Conservation (phyloP, 1,140 invertebrate species). For the Rhynchophorus ferrugineus region DNA sequence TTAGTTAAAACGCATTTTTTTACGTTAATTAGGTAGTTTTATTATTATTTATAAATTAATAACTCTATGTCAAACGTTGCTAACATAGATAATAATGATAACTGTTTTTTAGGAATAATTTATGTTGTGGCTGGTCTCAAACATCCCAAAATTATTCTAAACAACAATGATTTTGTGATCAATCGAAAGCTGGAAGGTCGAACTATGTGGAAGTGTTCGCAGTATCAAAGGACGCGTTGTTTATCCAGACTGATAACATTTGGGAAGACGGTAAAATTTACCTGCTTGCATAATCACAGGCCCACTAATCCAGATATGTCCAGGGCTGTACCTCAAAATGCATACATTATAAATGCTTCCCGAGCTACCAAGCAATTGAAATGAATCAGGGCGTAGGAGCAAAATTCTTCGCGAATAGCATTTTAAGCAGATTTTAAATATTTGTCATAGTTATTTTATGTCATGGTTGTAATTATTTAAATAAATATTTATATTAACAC, state of each 20-base stretch:
- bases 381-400: too few relatives aligned
- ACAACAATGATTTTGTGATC: constrained; percentile 19
- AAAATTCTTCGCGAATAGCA: too few relatives aligned
- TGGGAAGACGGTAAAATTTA: constrained; percentile 20
- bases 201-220: constrained; percentile 25
- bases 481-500: too few relatives aligned
- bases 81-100: too few relatives aligned
- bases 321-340: neutral
- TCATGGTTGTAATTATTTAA: too few relatives aligned
- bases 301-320: constrained; percentile 8
- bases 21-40: too few relatives aligned
- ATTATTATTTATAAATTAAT: too few relatives aligned
- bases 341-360: constrained; percentile 2
- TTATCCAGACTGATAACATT: constrained; percentile 23
- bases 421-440: too few relatives aligned
- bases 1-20: neutral
- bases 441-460: too few relatives aligned
- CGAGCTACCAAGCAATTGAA: too few relatives aligned
- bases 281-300: constrained; percentile 21
- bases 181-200: constrained; percentile 12
- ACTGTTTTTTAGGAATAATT: constrained; percentile 21
- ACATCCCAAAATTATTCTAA: constrained; percentile 24
- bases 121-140: constrained; percentile 20
- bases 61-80: too few relatives aligned
- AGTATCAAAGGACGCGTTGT: constrained; percentile 22